Conservation (phyloP, 2,113 vertebrate species). For the Diglossa brunneiventris region DNA sequence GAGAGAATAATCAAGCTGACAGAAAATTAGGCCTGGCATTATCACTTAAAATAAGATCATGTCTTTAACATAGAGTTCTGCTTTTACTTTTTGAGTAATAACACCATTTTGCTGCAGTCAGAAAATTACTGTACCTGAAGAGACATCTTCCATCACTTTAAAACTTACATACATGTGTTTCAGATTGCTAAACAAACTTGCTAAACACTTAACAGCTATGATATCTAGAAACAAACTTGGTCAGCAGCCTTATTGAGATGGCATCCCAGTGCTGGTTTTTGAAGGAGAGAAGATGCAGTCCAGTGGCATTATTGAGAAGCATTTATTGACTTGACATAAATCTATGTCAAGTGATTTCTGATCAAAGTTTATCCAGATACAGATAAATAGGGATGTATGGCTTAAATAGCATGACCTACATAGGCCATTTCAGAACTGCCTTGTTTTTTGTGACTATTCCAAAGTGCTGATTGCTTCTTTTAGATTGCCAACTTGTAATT, state of each 20-base stretch:
- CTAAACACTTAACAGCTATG: background rate
- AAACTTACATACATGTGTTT: background rate
- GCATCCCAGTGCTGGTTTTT: background rate
- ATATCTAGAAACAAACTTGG: background rate
- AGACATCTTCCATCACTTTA: background rate
- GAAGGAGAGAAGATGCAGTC: background rate
- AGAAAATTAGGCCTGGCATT: background rate
- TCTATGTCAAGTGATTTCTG: background rate
- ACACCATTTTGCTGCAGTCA: background rate
- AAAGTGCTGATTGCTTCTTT: conserved; percentile 8
- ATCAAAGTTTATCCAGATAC: background rate
- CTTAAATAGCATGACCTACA: background rate
- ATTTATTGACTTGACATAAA: background rate
- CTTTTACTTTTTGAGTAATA: background rate
- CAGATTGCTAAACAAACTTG: background rate
- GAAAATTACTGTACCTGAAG: background rate
- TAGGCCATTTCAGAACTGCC: background rate
- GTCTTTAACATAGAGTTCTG: background rate
- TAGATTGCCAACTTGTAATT: background rate
- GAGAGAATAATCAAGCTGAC: background rate
- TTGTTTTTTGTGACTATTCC: background rate
- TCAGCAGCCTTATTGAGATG: background rate
- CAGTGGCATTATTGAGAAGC: background rate
- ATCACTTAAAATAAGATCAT: background rate
- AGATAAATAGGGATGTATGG: background rate